Base-by-base conservation (phyloP, 2,888 invertebrate genomes). In the Apodemia mormo region DNA sequence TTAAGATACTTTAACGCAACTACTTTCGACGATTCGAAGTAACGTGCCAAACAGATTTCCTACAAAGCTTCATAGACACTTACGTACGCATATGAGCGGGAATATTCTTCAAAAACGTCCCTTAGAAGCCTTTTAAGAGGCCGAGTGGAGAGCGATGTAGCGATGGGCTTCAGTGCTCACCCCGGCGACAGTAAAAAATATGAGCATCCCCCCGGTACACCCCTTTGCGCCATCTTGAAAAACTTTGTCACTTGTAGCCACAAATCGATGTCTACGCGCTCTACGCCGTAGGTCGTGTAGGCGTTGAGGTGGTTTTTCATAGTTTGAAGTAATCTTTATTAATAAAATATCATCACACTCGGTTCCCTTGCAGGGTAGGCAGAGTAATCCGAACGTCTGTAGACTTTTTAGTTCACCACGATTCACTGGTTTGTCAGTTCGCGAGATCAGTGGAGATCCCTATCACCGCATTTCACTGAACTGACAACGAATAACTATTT, bases 161-260 rank as follows among this genome's bases (percentile, higher is more conserved):
- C 92, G 93, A 92, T 93, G 89, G 88, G 92, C 93, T 92, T 81
- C 86, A 87, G 81, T 92, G 92, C 92, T 91, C 93, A 92, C 93
- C 93, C 88, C 87, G 84, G 78, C 88, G 92, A 93, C 92, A 92
- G 92, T 92, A 92, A 93, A 92, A 93, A 92, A 93, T 93, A 91
- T 92, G 92, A 91, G 89, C 89, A 91, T 91, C 91, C 86, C 88
- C 85, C 85, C 80, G 72, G 72, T 75, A 78, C 78, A 80, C 78
- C 79, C 81, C 82, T 77, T 76, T 80, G 82, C 90, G 91, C 91
- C 91, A 91, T 91, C 91, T 91, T 91, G 91, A 89, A 91, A 91
- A 91, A 90, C 86, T 91, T 91, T 90, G 90, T 90, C 92, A 92
- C 87, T 90, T 88, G 89, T 89, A 88, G 86, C 90, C 91, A 82